Percentiles rank a stretch among this genome's conserved stretches.
Evolutionary conservation across 2,888 invertebrate genomes (phyloP).

Genomic region (Amblyjoppa proteus): DNA sequence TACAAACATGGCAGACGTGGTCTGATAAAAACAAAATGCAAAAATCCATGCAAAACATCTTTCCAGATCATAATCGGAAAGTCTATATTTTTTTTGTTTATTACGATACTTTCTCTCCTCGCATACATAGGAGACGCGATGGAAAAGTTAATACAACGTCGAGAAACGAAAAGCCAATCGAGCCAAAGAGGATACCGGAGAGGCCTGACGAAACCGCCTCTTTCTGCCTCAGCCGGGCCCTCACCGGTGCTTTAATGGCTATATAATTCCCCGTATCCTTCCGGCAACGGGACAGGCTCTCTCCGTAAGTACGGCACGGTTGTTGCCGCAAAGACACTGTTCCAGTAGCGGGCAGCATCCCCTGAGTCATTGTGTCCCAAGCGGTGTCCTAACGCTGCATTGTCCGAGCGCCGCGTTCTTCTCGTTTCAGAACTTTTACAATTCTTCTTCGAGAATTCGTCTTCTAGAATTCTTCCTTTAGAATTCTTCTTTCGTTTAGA

Average conservation of each 20-base stretch:
- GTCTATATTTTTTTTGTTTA: too few relatives aligned
- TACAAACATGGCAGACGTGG: too few relatives aligned
- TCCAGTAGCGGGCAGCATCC: conserved; percentile 2
- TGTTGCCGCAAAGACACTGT: conserved; percentile 42
- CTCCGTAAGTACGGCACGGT: conserved; percentile 1
- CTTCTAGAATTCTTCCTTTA: too few relatives aligned
- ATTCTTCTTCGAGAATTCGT: too few relatives aligned
- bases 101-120: too few relatives aligned
- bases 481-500: too few relatives aligned
- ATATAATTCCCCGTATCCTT: conserved; percentile 52
- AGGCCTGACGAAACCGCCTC: conserved; percentile 35
- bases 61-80: too few relatives aligned
- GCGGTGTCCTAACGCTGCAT: conserved; percentile 18
- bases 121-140: background rate
- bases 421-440: background rate
- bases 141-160: background rate
- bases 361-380: conserved; percentile 48
- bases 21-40: background rate
- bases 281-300: conserved; percentile 27
- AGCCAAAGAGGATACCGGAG: background rate
- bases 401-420: conserved; percentile 6
- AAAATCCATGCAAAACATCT: background rate
- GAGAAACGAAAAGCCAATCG: background rate
- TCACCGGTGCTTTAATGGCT: conserved; percentile 45
- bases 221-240: conserved; percentile 50